A percentile compares a stretch with the other conserved stretches of the same genome.
phyloP scores from a whole-genome alignment of 1,140 invertebrate species.

The Samia ricini region DNA sequence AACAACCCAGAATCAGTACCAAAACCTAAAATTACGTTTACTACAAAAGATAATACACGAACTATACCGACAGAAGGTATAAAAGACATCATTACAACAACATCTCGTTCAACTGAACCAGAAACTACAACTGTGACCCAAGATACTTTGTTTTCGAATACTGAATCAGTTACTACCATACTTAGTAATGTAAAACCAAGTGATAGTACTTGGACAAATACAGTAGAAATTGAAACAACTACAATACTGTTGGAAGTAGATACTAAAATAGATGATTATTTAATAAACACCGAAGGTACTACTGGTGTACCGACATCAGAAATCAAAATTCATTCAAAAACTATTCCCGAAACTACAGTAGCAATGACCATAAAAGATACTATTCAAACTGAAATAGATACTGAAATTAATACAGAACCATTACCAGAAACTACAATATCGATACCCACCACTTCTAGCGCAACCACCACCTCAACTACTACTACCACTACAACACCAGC shows the following conservation, averaged over 20 bases:
- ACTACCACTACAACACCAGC: conserved; percentile 31
- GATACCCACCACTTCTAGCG: conserved; percentile 33
- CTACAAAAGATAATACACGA: conserved; percentile 25
- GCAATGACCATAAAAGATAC: conserved; percentile 17
- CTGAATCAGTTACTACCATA: conserved; percentile 35
- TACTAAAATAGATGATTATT: conserved; percentile 57
- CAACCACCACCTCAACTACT: conserved; percentile 36
- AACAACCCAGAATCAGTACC: conserved; percentile 32
- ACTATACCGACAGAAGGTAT: conserved; percentile 14
- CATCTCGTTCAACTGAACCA: conserved; percentile 22
- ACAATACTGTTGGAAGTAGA: conserved; percentile 46
- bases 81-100: conserved; percentile 20
- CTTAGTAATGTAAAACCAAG: conserved; percentile 22
- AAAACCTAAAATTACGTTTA: conserved; percentile 11
- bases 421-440: conserved; percentile 35
- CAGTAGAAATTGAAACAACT: conserved; percentile 37
- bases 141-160: conserved; percentile 53
- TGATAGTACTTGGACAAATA: conserved; percentile 29
- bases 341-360: conserved; percentile 21
- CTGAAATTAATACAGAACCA: conserved; percentile 20
- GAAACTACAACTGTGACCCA: conserved; percentile 36
- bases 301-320: conserved; percentile 44
- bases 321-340: conserved; percentile 24
- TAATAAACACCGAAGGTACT: conserved; percentile 46
- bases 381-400: conserved; percentile 19